These are phyloP conservation scores for Pituophis catenifer DNA, from an alignment of 2,113 vertebrate genomes.

Conservation along the genomic window DNA sequence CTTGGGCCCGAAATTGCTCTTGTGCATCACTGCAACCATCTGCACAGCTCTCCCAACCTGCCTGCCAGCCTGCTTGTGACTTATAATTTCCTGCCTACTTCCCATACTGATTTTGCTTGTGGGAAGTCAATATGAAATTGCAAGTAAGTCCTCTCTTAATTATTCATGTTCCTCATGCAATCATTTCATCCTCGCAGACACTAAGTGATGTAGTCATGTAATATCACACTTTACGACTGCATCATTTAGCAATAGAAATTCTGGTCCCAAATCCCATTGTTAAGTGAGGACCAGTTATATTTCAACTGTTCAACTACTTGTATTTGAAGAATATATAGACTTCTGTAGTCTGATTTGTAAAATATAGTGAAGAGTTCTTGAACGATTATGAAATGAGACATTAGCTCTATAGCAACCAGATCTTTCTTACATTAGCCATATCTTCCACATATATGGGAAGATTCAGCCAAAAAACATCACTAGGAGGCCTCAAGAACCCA, in stretches of 20 bases:
- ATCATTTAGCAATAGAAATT: not conserved
- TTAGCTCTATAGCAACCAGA: not conserved
- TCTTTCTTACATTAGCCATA: not conserved
- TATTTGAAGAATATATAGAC: not conserved
- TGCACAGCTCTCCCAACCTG: not conserved
- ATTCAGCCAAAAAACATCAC: not conserved
- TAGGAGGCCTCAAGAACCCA: not conserved
- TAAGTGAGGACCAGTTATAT: not conserved
- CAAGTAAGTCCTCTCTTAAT: not conserved
- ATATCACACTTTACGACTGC: not conserved
- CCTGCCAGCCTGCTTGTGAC: not conserved
- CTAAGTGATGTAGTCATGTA: not conserved
- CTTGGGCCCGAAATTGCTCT: not conserved
- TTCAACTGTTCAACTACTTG: not conserved
- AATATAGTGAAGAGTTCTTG: not conserved
- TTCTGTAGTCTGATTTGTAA: not conserved
- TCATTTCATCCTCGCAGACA: not conserved
- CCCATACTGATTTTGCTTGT: not conserved
- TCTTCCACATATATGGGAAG: not conserved
- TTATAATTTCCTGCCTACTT: not conserved
- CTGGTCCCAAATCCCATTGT: not conserved
- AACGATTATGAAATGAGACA: not conserved
- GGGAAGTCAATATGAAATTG: not conserved
- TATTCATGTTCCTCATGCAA: not conserved
- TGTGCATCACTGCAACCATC: not conserved